phyloP scores from a whole-genome alignment of 2,113 vertebrate genomes.

The Calypte anna region DNA sequence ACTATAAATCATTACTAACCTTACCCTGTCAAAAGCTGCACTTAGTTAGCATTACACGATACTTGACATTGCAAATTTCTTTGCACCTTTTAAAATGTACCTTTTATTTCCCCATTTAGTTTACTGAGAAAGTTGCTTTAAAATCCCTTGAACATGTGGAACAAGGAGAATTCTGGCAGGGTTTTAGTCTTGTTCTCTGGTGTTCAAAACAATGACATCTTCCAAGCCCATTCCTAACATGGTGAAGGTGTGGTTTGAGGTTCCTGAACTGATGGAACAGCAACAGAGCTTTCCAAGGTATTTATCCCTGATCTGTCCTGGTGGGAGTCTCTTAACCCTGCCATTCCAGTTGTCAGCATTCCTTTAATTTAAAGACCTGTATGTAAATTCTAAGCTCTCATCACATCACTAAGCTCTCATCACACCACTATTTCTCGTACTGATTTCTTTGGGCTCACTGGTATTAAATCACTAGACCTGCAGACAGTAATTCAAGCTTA shows the following conservation, averaged over 20 bases:
- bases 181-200: neutral
- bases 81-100: neutral
- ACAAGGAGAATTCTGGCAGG: neutral
- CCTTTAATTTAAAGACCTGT: neutral
- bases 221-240: neutral
- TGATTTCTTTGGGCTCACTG: neutral
- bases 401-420: neutral
- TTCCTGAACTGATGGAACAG: neutral
- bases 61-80: neutral
- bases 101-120: neutral
- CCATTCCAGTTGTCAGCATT: neutral
- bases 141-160: neutral
- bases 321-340: neutral
- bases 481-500: neutral
- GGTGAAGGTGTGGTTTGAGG: neutral
- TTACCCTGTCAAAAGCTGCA: neutral
- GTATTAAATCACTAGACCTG: neutral
- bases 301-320: neutral
- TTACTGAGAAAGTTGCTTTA: neutral
- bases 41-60: neutral
- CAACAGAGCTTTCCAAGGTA: neutral
- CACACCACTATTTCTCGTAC: neutral
- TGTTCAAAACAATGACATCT: neutral
- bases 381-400: neutral
- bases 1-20: neutral